Base-by-base conservation (phyloP, 2,888 invertebrate genomes). In the Mythimna albipuncta region DNA sequence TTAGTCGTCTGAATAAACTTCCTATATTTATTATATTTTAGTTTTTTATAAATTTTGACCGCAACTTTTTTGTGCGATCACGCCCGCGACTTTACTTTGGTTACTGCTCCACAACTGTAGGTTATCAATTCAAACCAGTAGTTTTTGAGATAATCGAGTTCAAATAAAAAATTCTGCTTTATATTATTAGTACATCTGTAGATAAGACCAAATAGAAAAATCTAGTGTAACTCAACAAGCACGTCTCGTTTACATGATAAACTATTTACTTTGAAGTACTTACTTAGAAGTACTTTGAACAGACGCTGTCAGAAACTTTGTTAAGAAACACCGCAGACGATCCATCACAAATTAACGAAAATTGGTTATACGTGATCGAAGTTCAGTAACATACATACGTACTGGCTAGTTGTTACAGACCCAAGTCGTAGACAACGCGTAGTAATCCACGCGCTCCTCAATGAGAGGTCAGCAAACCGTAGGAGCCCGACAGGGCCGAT, bases 11-110 rank as follows among this genome's bases (percentile, higher is more conserved):
- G 70, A 64, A 57, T 68, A 71, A 63, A 83, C 59, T 62, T 69
- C 47, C 38, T 79, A 61, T 64, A 75, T 79, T 81, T 83, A 79
- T 21, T 9, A 11, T 54, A 65, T 52, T 62, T 79, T 68, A 74
- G 62, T 71, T 55, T 66, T 67, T 79, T 58, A 35, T 55, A 44
- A 47, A 47, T 64, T 79, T 61, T 69, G 44, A 26, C 41, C 13
- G n/a, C 26, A 47, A 47, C 1, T 16, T 47, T 44, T 47, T 47
- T 47, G 16, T 47, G 13, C 13, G 44, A 44, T 11, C 41, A 41
- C 11, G 41, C 11, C 3, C 3, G 44, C 44, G 44, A 44, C 13
- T 44, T 11, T 13, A 13, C 54, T 47, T 58, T 64, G 35, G 50
- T 55, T 5, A 10, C 47, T 47, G 47, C 6, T 44, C 2, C 41